A percentile compares a stretch with the other conserved stretches of the same genome.
These are phyloP conservation scores for Fringilla coelebs DNA, from an alignment of 2,797 vertebrate species.

Conservation along the genomic window DNA sequence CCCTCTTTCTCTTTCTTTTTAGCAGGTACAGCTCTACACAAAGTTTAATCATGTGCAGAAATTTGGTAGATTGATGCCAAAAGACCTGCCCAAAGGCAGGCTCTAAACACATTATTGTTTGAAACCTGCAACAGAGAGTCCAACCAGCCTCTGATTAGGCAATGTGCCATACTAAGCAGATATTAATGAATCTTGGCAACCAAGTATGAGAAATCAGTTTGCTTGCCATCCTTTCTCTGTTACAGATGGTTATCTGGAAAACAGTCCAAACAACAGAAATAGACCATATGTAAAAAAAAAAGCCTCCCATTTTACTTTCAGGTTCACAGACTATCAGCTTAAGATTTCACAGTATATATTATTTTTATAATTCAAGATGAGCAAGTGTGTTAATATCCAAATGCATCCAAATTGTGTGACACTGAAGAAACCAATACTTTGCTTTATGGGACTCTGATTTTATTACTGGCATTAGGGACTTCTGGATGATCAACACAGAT, in stretches of 20 bases:
- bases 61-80: constrained; percentile 13
- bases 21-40: not conserved
- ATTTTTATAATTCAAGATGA: constrained; percentile 20
- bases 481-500: not conserved
- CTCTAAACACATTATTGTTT: constrained; percentile 47
- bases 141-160: constrained; percentile 49
- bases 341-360: not conserved
- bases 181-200: constrained; percentile 64
- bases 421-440: not conserved
- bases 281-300: constrained; percentile 46
- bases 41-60: not conserved
- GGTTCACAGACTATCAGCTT: not conserved
- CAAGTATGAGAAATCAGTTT: constrained; percentile 34
- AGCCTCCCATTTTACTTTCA: constrained; percentile 20
- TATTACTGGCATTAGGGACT: not conserved
- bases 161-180: constrained; percentile 44
- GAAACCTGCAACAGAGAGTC: constrained; percentile 18
- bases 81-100: constrained; percentile 28
- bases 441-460: not conserved
- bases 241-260: constrained; percentile 65
- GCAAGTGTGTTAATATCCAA: not conserved
- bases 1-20: not conserved
- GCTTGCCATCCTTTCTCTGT: constrained; percentile 37
- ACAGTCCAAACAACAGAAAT: constrained; percentile 52
- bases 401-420: not conserved